Evolutionary conservation across 2,888 invertebrate genomes (phyloP), one percentile per base, ranked within the genome.

Genomic region (Eucera pruinosa): DNA sequence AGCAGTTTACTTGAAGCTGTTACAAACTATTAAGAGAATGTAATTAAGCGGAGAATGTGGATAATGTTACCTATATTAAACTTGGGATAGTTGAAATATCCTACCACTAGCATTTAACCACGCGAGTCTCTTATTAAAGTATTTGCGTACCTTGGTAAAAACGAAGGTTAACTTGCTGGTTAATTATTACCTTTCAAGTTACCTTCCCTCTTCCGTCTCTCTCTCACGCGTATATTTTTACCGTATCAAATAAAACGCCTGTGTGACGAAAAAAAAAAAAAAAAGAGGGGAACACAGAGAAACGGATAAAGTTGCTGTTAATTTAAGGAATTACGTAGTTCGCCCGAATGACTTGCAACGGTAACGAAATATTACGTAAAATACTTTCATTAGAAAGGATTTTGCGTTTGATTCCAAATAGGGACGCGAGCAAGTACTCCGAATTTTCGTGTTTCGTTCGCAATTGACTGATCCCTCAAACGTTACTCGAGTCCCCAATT

Each of bases 11-110:
- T 78, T 60, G 74, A 48, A 73, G 80, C 71, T 60, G 74, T 83
- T 82, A 65, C 75, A 60, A 84, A 87, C 83, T 86, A 86, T 87
- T 81, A 85, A 83, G 87, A 78, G 87, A 89, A 88, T 89, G 88
- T 87, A 89, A 89, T 89, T 89, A 89, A 87, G 81, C 80, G 72
- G 80, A 83, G 89, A 87, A 89, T 88, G 82, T 85, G 77, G 86
- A 86, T 88, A 84, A 87, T 85, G 87, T 84, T 62, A 71, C 70
- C 79, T 78, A 81, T 83, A 89, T 86, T 86, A 87, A 86, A 83
- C 81, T 67, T 62, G 45, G 68, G 84, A 65, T 74, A 82, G 80
- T 83, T 77, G 80, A 84, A 87, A 87, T 86, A 83, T 66, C 71
- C 62, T 62, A 76, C 48, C 61, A 58, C 60, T 66, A 75, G 73